phyloP scores from a whole-genome alignment of 2,888 invertebrate species.

The Xanthorhoe designata region DNA sequence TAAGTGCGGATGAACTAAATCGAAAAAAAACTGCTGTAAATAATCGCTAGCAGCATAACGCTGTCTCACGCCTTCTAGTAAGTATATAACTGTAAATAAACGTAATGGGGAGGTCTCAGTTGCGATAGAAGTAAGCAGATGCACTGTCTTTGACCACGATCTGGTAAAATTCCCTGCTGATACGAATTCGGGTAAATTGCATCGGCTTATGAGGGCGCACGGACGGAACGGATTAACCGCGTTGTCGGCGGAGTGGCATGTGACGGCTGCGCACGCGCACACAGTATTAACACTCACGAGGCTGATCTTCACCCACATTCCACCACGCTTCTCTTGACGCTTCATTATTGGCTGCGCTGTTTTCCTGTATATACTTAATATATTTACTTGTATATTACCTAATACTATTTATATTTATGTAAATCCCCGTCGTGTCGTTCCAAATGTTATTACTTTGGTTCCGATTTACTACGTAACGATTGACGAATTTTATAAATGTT shows the following conservation, averaged over 20 bases:
- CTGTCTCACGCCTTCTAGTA: conserved; percentile 15
- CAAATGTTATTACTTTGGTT: conserved; percentile 69
- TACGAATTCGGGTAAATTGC: conserved; percentile 44
- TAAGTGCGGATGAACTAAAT: background rate
- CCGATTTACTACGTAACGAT: conserved; percentile 21
- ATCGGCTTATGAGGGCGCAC: conserved; percentile 52
- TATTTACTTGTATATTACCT: conserved; percentile 41
- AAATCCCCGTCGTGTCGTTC: conserved; percentile 45
- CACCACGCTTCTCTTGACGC: conserved; percentile 68
- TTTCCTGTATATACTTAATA: conserved; percentile 60
- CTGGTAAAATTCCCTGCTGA: conserved; percentile 28
- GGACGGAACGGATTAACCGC: conserved; percentile 54
- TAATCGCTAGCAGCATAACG: conserved; percentile 12
- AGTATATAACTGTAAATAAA: conserved; percentile 10
- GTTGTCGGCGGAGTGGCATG: conserved; percentile 59
- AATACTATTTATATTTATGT: conserved; percentile 34
- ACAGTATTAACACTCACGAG: conserved; percentile 58
- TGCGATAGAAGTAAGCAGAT: conserved; percentile 50
- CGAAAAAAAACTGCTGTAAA: conserved; percentile 15
- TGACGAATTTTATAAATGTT: background rate
- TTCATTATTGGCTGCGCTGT: conserved; percentile 64
- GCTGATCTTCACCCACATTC: conserved; percentile 56
- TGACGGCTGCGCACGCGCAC: conserved; percentile 58
- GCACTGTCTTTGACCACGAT: conserved; percentile 47
- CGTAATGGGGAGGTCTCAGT: conserved; percentile 50